Evolutionary conservation across 2,888 invertebrate genomes (phyloP).

Genomic region (Xiphydria camelus): DNA sequence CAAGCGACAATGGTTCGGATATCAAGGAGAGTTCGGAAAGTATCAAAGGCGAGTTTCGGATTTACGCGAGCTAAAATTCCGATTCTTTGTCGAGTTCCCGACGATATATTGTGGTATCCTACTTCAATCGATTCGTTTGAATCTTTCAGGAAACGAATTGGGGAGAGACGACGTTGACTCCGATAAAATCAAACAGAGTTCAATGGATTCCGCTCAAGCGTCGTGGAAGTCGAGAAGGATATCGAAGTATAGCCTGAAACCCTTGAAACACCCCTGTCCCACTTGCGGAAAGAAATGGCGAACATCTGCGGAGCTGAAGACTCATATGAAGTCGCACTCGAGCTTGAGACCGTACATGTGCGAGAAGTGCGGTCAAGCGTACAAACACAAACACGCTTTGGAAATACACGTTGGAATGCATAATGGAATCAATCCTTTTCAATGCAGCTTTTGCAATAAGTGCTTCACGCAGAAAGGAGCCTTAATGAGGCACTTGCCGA

Average conservation of each 20-base stretch:
- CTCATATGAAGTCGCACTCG: slow-evolving; percentile 41
- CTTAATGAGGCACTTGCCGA: slow-evolving; percentile 64
- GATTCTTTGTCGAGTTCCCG: no score
- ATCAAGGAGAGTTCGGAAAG: not conserved
- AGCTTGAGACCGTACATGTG: slow-evolving; percentile 50
- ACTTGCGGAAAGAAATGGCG: slow-evolving; percentile 40
- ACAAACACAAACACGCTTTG: slow-evolving; percentile 66
- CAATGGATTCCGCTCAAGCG: not conserved
- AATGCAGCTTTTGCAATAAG: slow-evolving; percentile 65
- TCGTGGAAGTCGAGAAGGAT: slow-evolving; percentile 25
- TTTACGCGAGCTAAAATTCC: no score
- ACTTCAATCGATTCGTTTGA: no score
- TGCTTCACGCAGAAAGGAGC: slow-evolving; percentile 67
- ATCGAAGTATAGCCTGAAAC: slow-evolving; percentile 29
- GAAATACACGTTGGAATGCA: slow-evolving; percentile 67
- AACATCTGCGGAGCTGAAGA: slow-evolving; percentile 35
- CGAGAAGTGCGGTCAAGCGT: slow-evolving; percentile 65
- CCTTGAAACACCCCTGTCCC: slow-evolving; percentile 34
- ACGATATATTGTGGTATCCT: no score
- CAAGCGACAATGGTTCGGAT: not conserved
- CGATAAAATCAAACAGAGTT: not conserved
- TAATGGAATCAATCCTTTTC: slow-evolving; percentile 65
- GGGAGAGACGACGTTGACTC: no score
- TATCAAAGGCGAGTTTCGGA: not conserved
- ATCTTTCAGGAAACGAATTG: no score